Evolutionary conservation across 2,888 invertebrate genomes (phyloP).

Genomic region (Bombyx huttoni): DNA sequence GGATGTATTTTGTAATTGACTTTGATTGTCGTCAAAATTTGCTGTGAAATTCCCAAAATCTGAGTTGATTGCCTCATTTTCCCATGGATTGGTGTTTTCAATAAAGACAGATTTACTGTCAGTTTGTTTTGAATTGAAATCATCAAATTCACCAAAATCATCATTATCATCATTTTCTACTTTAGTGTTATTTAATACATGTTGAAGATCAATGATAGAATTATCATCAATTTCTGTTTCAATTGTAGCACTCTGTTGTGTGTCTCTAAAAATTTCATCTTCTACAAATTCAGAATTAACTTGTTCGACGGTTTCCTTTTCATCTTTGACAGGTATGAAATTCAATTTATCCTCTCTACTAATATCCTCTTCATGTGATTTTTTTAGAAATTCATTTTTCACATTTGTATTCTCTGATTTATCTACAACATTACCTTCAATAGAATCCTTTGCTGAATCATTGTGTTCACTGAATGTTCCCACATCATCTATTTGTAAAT

Average conservation of each 20-base stretch:
- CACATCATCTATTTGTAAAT: constrained; percentile 32
- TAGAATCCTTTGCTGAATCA: constrained; percentile 11
- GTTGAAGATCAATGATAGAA: not conserved
- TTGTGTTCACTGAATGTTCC: not conserved
- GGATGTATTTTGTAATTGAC: not conserved
- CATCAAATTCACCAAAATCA: constrained; percentile 68
- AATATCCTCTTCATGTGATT: not conserved
- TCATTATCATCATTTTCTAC: constrained; percentile 23
- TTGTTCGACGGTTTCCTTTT: not conserved
- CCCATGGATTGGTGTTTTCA: constrained; percentile 49
- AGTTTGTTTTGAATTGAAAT: constrained; percentile 53
- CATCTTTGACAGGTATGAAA: not conserved
- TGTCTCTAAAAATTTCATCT: not conserved
- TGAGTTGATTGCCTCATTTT: constrained; percentile 20
- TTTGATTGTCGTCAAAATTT: constrained; percentile 31
- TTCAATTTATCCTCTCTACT: not conserved
- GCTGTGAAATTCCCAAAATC: constrained; percentile 51
- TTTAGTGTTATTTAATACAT: constrained; percentile 2
- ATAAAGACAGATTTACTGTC: constrained; percentile 19
- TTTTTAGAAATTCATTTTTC: not conserved
- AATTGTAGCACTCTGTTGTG: not conserved
- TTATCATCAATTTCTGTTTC: not conserved
- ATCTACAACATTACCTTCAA: constrained; percentile 12
- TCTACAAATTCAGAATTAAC: not conserved
- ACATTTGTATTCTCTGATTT: not conserved